Base-by-base conservation (phyloP, 1,140 invertebrate genomes). In the Eriosoma lanigerum region DNA sequence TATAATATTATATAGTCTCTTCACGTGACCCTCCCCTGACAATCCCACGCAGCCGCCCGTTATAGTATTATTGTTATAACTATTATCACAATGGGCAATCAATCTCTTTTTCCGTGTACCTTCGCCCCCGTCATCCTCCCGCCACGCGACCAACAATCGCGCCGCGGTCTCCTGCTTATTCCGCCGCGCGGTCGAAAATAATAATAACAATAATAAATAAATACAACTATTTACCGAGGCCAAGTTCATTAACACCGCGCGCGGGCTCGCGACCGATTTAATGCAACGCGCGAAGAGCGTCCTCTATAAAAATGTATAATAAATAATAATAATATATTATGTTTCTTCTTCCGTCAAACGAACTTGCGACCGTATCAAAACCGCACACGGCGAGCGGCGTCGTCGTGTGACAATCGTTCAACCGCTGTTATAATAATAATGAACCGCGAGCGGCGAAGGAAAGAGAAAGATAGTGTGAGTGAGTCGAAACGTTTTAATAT, bases 51-150 rank as follows among this genome's bases (percentile, higher is more conserved):
- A 56, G 73, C 54, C 54, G 56, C 46, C 15, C 17, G 66, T 48
- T 50, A 50, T n/a, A 50, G 66, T 70, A 50, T 26, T 50, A 62
- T 66, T 66, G 19, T 44, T 66, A 66, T 66, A 21, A 48, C 56
- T 52, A 52, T 72, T 78, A 78, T 78, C 75, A 78, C 75, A 78
- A 78, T 78, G 75, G 75, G 75, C 75, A 78, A 78, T 78, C 75
- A 78, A 78, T 78, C 75, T 78, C 75, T 76, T 60, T 76, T 60
- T 46, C 73, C 21, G 66, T 29, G 66, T 32, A n/a, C 44, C 21
- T 29, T 10, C 64, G 1, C 64, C 13, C 4, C 4, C 62, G 29
- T 17, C 32, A 10, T 21, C 62, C 62, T n/a, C n/a, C n/a, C n/a
- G n/a, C n/a, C n/a, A n/a, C 32, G 19, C 21, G 1, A 10, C 46